These are phyloP conservation scores for Cactoblastis cactorum DNA, from an alignment of 2,888 invertebrate genomes.

Conservation along the genomic window DNA sequence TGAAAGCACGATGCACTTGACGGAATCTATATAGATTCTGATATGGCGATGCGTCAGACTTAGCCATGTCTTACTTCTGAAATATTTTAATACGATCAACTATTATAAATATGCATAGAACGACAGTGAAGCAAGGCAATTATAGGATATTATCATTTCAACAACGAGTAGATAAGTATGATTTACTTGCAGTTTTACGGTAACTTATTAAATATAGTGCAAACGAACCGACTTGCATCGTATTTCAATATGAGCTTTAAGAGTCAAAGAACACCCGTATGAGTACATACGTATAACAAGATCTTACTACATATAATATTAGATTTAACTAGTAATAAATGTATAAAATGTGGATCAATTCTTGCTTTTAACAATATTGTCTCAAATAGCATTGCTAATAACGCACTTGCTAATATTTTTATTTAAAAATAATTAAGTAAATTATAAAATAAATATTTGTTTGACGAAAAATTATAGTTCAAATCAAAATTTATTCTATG, in stretches of 20 bases:
- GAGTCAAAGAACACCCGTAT: slow-evolving; percentile 16
- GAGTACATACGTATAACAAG: slow-evolving; percentile 47
- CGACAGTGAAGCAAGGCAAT: not conserved
- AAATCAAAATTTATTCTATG: slow-evolving; percentile 14
- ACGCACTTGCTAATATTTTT: slow-evolving; percentile 44
- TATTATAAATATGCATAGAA: slow-evolving; percentile 12
- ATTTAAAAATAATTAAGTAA: slow-evolving; percentile 30
- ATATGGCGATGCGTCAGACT: slow-evolving; percentile 52
- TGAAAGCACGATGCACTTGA: slow-evolving; percentile 42
- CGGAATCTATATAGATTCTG: slow-evolving; percentile 37
- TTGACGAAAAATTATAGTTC: slow-evolving; percentile 14
- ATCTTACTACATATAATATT: slow-evolving; percentile 50
- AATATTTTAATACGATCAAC: slow-evolving; percentile 19
- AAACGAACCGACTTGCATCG: not conserved
- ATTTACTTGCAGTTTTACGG: not conserved
- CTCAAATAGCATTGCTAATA: slow-evolving; percentile 69
- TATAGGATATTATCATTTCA: not conserved
- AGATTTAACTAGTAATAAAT: slow-evolving; percentile 50
- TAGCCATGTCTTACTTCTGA: slow-evolving; percentile 25
- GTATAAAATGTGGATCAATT: slow-evolving; percentile 71
- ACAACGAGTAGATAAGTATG: not conserved
- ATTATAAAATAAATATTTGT: not conserved
- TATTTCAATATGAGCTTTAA: not conserved
- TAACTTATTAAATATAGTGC: not conserved
- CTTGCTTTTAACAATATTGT: slow-evolving; percentile 76